phyloP scores from a whole-genome alignment of 2,113 vertebrate genomes.

The Dolichallabes microphthalmus region DNA sequence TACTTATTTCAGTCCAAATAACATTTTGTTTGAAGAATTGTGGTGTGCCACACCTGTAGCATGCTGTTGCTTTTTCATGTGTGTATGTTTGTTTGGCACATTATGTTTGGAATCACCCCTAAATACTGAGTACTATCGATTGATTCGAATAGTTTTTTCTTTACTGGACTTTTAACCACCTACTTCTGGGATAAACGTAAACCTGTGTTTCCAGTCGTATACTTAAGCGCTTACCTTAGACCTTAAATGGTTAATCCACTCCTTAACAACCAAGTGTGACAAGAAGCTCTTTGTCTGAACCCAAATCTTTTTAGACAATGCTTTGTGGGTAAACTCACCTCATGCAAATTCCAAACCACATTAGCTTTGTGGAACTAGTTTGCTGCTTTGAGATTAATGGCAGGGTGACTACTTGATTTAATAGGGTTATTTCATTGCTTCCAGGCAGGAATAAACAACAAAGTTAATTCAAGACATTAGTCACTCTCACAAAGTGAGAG shows the following conservation, averaged over 20 bases:
- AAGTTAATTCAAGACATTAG: conserved; percentile 78
- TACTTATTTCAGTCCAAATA: too few relatives aligned
- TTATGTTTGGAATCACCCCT: neutral
- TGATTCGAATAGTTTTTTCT: neutral
- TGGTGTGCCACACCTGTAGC: neutral
- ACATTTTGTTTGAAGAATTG: neutral
- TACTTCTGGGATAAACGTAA: neutral
- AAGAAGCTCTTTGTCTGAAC: conserved; percentile 76
- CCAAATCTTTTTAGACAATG: conserved; percentile 76
- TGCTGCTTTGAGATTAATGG: conserved; percentile 78
- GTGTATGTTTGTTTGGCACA: neutral
- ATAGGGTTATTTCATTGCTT: conserved; percentile 78
- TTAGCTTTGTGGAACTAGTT: conserved; percentile 78
- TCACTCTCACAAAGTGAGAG: conserved; percentile 67
- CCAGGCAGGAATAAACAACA: conserved; percentile 74
- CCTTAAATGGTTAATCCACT: conserved; percentile 67
- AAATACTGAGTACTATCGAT: neutral
- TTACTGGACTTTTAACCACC: neutral
- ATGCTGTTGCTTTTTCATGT: neutral
- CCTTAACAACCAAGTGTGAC: conserved; percentile 72
- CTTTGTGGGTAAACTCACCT: conserved; percentile 77
- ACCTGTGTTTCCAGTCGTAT: conserved; percentile 47
- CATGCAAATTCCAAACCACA: conserved; percentile 80
- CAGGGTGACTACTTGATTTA: conserved; percentile 76
- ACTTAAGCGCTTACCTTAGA: conserved; percentile 54